Conservation (phyloP, 2,797 vertebrate genomes). For the Vultur gryphus region DNA sequence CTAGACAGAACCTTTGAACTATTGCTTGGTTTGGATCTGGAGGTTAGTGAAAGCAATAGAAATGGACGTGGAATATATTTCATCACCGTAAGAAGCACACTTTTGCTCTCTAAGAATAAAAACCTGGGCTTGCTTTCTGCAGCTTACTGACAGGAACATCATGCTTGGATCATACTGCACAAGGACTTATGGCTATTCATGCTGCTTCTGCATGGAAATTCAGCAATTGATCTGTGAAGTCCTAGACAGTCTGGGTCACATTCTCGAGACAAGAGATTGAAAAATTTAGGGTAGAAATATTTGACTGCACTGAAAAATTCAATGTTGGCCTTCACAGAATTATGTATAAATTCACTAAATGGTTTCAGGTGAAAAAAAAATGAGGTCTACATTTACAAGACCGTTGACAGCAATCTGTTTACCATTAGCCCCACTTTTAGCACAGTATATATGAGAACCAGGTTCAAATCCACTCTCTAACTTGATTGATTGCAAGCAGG, state of each 20-base stretch:
- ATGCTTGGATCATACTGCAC: background rate
- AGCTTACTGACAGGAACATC: background rate
- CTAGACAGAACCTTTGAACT: background rate
- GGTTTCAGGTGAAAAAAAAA: background rate
- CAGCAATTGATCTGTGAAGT: background rate
- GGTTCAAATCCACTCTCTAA: background rate
- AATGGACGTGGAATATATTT: background rate
- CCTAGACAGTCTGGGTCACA: background rate
- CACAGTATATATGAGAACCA: background rate
- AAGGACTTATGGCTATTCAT: background rate
- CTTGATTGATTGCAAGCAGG: background rate
- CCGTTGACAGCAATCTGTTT: background rate
- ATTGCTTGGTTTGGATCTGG: background rate
- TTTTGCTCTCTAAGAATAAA: background rate
- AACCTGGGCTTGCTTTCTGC: background rate
- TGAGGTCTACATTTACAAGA: background rate
- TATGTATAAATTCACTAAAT: background rate
- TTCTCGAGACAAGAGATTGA: background rate
- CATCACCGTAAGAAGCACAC: background rate
- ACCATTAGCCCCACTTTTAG: background rate
- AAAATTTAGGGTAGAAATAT: background rate
- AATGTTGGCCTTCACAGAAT: background rate
- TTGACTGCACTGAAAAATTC: background rate
- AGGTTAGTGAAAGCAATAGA: background rate
- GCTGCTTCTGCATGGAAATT: background rate